Base-by-base conservation (phyloP, 2,113 vertebrate genomes). In the Hypocryptadius cinnamomeus region DNA sequence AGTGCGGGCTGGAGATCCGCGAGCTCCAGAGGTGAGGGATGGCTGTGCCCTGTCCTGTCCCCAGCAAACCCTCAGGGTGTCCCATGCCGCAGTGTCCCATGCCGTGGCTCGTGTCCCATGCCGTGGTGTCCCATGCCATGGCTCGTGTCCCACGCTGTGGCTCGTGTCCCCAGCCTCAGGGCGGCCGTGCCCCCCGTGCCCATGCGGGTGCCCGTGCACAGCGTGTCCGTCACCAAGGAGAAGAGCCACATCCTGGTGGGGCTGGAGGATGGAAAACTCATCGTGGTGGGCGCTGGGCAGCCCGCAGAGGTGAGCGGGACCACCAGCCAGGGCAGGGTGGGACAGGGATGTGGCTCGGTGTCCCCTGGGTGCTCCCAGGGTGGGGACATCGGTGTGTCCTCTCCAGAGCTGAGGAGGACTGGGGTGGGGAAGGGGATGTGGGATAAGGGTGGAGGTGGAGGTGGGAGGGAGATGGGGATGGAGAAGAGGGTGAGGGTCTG, bases 181-280 rank as follows among this genome's bases (percentile, higher is more conserved):
- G 96, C 93, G 0, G 97, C 96, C 0, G 96, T 98, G 33, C 53
- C 97, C 24, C 97, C 98, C 0, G 85, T 99, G 98, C 97, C 98
- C 84, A 98, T 99, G 98, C 98, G 98, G 95, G 98, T 99, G 76
- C 98, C 99, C 3, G 97, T 99, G 79, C 98, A 98, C 95, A 98
- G 99, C 53, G 98, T 99, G 87, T 98, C 99, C 0, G 97, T 99
- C 96, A 99, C 99, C 80, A 99, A 99, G 96, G 99, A 99, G 97
- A 98, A 89, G 96, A 99, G 99, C 96, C 99, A 99, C 95, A 98
- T 99, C 93, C 96, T 99, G 25, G 98, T 99, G 96, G 99, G 99
- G 31, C 96, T 99, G 80, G 98, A 99, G 86, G 98, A 99, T 1
- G 99, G 99, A 28, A 99, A 99, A 87, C 97, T 99, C 48, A 99